phyloP scores from a whole-genome alignment of 2,888 invertebrate genomes.

The Meteorus colon region DNA sequence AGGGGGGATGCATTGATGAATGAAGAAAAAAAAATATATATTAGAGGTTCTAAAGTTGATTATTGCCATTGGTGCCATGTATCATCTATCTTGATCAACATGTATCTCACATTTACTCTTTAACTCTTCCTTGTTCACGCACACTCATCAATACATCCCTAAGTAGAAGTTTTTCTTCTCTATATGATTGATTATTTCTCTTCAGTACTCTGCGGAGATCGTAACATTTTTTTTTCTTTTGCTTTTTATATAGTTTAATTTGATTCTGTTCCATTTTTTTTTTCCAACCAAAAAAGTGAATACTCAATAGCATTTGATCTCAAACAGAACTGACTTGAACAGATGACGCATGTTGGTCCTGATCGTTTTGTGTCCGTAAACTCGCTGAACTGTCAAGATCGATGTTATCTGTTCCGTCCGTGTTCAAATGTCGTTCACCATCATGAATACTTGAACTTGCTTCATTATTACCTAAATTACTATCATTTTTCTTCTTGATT shows the following conservation, averaged over 20 bases:
- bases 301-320: neutral
- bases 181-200: constrained; percentile 20
- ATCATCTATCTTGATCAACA: neutral
- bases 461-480: constrained; percentile 70
- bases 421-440: constrained; percentile 61
- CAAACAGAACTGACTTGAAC: constrained; percentile 80
- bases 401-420: constrained; percentile 57
- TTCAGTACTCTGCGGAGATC: constrained; percentile 9
- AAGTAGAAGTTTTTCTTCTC: constrained; percentile 30
- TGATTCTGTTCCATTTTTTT: no score
- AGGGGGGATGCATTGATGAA: constrained; percentile 20
- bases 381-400: constrained; percentile 76
- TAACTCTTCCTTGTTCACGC: neutral
- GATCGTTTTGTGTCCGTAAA: constrained; percentile 75
- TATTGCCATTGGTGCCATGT: constrained; percentile 29
- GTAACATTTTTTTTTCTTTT: neutral
- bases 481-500: constrained; percentile 73
- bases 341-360: constrained; percentile 74
- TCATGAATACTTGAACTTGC: constrained; percentile 72
- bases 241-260: neutral
- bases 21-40: constrained; percentile 10
- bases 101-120: neutral
- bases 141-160: constrained; percentile 14
- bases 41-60: constrained; percentile 8
- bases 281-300: neutral